Evolutionary conservation across 2,888 invertebrate genomes (phyloP).

Genomic region (Pyralis farinalis): DNA sequence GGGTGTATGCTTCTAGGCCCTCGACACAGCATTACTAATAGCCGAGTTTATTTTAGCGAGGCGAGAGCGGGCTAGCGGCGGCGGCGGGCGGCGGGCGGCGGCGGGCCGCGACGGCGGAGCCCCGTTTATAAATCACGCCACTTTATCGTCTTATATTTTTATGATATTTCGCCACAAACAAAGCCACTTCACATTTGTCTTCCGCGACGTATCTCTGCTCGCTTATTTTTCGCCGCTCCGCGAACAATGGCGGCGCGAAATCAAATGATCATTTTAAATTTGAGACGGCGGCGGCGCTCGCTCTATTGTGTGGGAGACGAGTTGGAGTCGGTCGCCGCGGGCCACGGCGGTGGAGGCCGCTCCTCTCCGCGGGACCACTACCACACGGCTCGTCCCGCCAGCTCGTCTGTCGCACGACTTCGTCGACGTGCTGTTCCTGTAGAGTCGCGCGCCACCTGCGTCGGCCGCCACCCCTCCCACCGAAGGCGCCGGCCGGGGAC

Average conservation of each 20-base stretch:
- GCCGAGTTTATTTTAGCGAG: too few relatives aligned
- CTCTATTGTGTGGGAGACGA: slow-evolving; percentile 52
- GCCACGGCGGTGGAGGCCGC: slow-evolving; percentile 28
- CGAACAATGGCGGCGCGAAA: slow-evolving; percentile 48
- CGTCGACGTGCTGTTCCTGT: too few relatives aligned
- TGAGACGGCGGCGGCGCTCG: slow-evolving; percentile 31
- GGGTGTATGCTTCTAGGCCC: too few relatives aligned
- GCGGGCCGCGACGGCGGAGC: slow-evolving; percentile 8
- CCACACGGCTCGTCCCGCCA: too few relatives aligned
- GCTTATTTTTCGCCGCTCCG: slow-evolving; percentile 40
- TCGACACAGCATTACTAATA: too few relatives aligned
- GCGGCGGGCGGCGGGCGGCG: slow-evolving; percentile 5
- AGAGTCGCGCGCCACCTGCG: too few relatives aligned
- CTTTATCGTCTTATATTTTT: slow-evolving; percentile 62
- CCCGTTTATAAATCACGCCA: slow-evolving; percentile 46
- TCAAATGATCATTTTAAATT: slow-evolving; percentile 67
- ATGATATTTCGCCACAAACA: slow-evolving; percentile 61
- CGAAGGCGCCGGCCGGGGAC: too few relatives aligned
- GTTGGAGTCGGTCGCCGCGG: slow-evolving; percentile 30
- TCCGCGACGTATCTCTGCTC: slow-evolving; percentile 42
- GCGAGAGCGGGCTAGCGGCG: too few relatives aligned
- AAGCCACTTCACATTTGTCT: slow-evolving; percentile 61
- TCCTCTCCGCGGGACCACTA: slow-evolving; percentile 18
- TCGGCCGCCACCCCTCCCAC: too few relatives aligned
- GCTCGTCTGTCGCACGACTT: too few relatives aligned